Base-by-base conservation (phyloP, 2,113 vertebrate species). In the Sapayoa aenigma region DNA sequence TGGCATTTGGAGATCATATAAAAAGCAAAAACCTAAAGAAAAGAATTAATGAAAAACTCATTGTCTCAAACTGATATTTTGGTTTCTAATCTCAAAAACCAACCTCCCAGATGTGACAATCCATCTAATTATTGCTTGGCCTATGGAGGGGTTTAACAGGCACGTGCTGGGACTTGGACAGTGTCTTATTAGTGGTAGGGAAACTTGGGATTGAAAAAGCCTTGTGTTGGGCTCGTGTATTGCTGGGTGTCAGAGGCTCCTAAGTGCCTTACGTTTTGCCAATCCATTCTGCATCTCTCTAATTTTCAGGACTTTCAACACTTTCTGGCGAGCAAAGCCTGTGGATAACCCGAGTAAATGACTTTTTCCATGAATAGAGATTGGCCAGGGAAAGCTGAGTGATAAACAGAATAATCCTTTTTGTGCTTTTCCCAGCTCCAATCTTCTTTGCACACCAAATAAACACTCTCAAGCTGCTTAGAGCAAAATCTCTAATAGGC, bases 401-500 rank as follows among this genome's bases (percentile, higher is more conserved):
- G 96, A 97, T 96, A 97, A 96, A 97, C 95, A 97, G 95, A 95
- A 95, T 96, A 96, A 97, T 96, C 95, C 96, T 97, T 96, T 96
- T 96, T 96, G 94, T 96, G 94, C 96, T 67, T 96, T 95, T 94
- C 96, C 96, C 95, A 86, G 95, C 95, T 96, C 93, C 95, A 96
- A 96, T 96, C 96, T 96, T 93, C 96, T 97, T 96, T 96, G 95
- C 96, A 97, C 95, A 96, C 95, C 97, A 97, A 96, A 97, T 97
- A 97, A 97, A 97, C 97, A 96, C 95, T 97, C 94, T 92, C 96
- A 97, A 97, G 95, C 97, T 96, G 96, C 96, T 96, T 95, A 97
- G 94, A 96, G 96, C 94, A 94, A 96, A 96, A 96, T 95, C 96
- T 97, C 84, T 93, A 93, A 94, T 89, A 95, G 95, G 92, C 95